Conservation (phyloP, 2,888 invertebrate species). For the Dorcus hopei region DNA sequence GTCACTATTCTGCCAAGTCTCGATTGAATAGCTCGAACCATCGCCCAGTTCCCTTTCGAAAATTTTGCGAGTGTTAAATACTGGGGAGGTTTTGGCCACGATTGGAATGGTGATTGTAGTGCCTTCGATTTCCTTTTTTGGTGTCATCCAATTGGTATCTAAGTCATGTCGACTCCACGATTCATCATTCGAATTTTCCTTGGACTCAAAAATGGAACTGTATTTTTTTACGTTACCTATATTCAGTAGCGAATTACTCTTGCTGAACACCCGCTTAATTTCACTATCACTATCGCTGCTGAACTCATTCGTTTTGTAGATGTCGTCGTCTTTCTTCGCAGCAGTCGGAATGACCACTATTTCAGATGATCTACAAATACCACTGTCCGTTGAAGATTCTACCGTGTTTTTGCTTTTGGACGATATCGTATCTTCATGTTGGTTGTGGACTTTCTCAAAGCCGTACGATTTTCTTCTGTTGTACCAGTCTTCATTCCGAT, state of each 20-base stretch:
- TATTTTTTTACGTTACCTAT: slow-evolving; percentile 28
- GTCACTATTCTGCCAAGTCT: slow-evolving; percentile 24
- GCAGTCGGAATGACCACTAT: slow-evolving; percentile 52
- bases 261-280: background rate
- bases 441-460: slow-evolving; percentile 58
- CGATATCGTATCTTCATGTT: slow-evolving; percentile 38
- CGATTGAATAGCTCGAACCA: slow-evolving; percentile 13
- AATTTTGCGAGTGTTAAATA: slow-evolving; percentile 5
- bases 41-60: slow-evolving; percentile 8
- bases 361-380: slow-evolving; percentile 71
- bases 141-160: background rate
- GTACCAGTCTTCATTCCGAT: slow-evolving; percentile 64
- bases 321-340: slow-evolving; percentile 30
- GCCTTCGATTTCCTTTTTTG: slow-evolving; percentile 34
- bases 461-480: slow-evolving; percentile 74
- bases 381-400: slow-evolving; percentile 77
- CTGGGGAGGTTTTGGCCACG: slow-evolving; percentile 29
- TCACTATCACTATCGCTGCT: slow-evolving; percentile 22
- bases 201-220: slow-evolving; percentile 31
- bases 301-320: slow-evolving; percentile 40
- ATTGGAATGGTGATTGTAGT: slow-evolving; percentile 47
- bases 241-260: slow-evolving; percentile 5
- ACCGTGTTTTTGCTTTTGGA: slow-evolving; percentile 44
- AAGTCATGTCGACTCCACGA: slow-evolving; percentile 11
- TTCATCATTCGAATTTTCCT: slow-evolving; percentile 20